Conservation (phyloP, 2,113 vertebrate species). For the Neogobius melanostomus region DNA sequence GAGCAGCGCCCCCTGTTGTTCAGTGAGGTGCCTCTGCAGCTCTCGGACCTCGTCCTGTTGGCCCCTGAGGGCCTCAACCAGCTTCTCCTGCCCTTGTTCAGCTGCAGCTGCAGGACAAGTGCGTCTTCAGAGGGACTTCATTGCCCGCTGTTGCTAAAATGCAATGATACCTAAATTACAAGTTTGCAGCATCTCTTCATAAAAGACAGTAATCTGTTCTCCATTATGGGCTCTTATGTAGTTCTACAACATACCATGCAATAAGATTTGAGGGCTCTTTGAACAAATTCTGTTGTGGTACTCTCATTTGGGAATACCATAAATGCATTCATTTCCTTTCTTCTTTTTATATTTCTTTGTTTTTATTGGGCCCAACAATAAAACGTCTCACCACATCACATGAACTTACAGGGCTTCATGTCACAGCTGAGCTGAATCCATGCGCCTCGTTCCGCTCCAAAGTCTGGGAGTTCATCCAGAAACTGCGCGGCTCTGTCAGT, state of each 20-base stretch:
- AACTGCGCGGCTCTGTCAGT: constrained; percentile 81
- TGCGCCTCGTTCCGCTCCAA: constrained; percentile 73
- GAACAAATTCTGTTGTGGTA: too few relatives aligned
- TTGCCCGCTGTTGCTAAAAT: constrained; percentile 74
- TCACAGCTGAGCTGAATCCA: constrained; percentile 84
- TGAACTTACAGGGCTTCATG: constrained; percentile 80
- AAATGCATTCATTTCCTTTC: too few relatives aligned
- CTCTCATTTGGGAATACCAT: too few relatives aligned
- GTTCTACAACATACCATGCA: background rate
- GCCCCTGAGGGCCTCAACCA: constrained; percentile 80
- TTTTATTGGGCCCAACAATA: background rate
- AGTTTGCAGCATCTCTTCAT: too few relatives aligned
- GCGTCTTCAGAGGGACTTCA: constrained; percentile 84
- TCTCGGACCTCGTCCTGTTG: constrained; percentile 81
- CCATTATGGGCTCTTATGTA: too few relatives aligned
- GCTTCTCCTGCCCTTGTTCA: constrained; percentile 84
- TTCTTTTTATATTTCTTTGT: background rate
- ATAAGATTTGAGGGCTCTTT: background rate
- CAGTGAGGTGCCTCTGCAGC: constrained; percentile 80
- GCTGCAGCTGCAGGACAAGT: constrained; percentile 82
- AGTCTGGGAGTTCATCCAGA: constrained; percentile 75
- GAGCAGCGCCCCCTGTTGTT: constrained; percentile 79
- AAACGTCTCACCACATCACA: background rate
- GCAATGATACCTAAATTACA: background rate
- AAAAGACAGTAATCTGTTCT: too few relatives aligned